Conservation (phyloP, 2,888 invertebrate species). For the Conchocele bisecta region DNA sequence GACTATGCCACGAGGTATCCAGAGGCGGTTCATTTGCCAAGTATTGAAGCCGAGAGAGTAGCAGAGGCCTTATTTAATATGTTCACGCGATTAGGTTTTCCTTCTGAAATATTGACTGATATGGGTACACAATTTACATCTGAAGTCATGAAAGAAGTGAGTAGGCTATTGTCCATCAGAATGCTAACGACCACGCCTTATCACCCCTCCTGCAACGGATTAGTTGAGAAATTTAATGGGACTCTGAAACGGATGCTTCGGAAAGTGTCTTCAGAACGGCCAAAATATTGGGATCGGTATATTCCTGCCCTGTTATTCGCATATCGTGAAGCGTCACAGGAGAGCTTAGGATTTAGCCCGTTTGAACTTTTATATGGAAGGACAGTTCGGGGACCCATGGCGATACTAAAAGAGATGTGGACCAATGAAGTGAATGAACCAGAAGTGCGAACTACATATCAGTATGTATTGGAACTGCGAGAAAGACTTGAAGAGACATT, state of each 20-base stretch:
- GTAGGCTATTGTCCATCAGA: slow-evolving; percentile 37
- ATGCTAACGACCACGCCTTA: slow-evolving; percentile 11
- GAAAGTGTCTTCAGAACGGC: slow-evolving; percentile 26
- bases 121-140: slow-evolving; percentile 41
- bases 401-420: slow-evolving; percentile 26
- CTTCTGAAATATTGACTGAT: background rate
- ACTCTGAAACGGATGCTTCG: slow-evolving; percentile 44
- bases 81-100: background rate
- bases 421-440: background rate
- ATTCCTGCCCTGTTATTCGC: slow-evolving; percentile 42
- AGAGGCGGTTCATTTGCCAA: background rate
- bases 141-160: slow-evolving; percentile 41
- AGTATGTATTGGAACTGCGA: slow-evolving; percentile 51
- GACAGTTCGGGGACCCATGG: slow-evolving; percentile 54
- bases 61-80: slow-evolving; percentile 6
- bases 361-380: slow-evolving; percentile 60
- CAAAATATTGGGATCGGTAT: slow-evolving; percentile 42
- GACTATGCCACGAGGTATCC: background rate
- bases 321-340: slow-evolving; percentile 51
- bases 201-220: slow-evolving; percentile 38
- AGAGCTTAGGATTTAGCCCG: slow-evolving; percentile 47
- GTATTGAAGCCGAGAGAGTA: slow-evolving; percentile 1
- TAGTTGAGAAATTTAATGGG: slow-evolving; percentile 50
- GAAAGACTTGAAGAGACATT: slow-evolving; percentile 41
- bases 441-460: slow-evolving; percentile 6